Conservation (phyloP, 2,888 invertebrate species). For the Reticulitermes lucifugus region DNA sequence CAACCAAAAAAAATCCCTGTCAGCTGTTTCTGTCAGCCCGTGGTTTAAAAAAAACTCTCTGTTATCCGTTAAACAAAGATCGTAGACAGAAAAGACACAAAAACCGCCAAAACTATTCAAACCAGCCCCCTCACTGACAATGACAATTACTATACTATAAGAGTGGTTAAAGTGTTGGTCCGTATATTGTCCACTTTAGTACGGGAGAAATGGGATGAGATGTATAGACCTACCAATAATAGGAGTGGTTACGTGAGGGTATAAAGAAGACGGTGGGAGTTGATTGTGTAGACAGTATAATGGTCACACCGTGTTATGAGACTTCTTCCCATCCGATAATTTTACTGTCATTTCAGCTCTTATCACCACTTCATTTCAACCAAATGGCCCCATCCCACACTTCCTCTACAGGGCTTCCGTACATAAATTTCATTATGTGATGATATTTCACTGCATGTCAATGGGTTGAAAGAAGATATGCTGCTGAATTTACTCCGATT, state of each 20-base stretch:
- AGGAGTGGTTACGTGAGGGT: neutral
- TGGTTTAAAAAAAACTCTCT: neutral
- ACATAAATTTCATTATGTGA: neutral
- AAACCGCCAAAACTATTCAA: constrained; percentile 5
- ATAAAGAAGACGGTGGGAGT: neutral
- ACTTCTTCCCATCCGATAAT: constrained; percentile 44
- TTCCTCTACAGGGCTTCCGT: neutral
- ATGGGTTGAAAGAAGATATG: no score
- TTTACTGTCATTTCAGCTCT: constrained; percentile 45
- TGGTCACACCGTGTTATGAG: constrained; percentile 32
- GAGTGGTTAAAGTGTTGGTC: constrained; percentile 20
- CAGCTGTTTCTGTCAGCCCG: constrained; percentile 38
- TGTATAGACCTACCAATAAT: neutral
- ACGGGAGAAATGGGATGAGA: constrained; percentile 5
- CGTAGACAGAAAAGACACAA: neutral
- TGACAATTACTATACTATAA: constrained; percentile 25
- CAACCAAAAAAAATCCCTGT: constrained; percentile 2
- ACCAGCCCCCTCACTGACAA: neutral
- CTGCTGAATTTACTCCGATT: no score
- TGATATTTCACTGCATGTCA: neutral
- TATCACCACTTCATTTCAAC: constrained; percentile 6
- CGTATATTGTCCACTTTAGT: neutral
- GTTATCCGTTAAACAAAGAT: constrained; percentile 11
- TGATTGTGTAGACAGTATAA: constrained; percentile 9
- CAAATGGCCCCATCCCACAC: neutral